phyloP scores from a whole-genome alignment of 1,140 invertebrate genomes.

The Antheraea pernyi region DNA sequence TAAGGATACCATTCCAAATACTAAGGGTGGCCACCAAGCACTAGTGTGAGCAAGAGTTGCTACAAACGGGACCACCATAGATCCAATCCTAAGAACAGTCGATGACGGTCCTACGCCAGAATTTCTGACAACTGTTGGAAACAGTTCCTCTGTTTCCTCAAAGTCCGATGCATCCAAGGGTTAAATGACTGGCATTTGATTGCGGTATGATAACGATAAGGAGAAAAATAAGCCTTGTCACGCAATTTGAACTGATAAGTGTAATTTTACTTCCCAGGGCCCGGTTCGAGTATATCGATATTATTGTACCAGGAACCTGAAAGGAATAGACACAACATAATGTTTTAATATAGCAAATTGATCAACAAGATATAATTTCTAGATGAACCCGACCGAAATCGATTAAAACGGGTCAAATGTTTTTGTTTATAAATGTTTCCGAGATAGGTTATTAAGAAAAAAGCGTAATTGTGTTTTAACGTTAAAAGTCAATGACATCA shows the following conservation, averaged over 20 bases:
- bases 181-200: constrained; percentile 58
- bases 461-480: neutral
- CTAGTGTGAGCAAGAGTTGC: constrained; percentile 58
- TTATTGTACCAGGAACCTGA: constrained; percentile 84
- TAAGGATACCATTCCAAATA: constrained; percentile 84
- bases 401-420: constrained; percentile 14
- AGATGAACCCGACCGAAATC: neutral
- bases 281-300: constrained; percentile 84
- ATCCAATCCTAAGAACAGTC: constrained; percentile 80
- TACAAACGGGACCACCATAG: constrained; percentile 79
- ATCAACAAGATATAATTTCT: neutral
- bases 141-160: constrained; percentile 81
- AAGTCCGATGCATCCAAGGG: constrained; percentile 81
- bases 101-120: constrained; percentile 80
- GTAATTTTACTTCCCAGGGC: constrained; percentile 83
- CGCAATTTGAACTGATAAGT: constrained; percentile 81
- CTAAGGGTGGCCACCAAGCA: constrained; percentile 82
- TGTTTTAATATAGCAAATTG: neutral
- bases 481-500: neutral
- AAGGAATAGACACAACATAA: constrained; percentile 27
- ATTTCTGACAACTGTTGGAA: constrained; percentile 81
- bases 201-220: constrained; percentile 79
- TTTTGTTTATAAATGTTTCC: neutral
- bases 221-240: constrained; percentile 82
- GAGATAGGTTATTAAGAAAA: neutral